Conservation (phyloP, 2,113 vertebrate genomes). For the Asarcornis scutulata region DNA sequence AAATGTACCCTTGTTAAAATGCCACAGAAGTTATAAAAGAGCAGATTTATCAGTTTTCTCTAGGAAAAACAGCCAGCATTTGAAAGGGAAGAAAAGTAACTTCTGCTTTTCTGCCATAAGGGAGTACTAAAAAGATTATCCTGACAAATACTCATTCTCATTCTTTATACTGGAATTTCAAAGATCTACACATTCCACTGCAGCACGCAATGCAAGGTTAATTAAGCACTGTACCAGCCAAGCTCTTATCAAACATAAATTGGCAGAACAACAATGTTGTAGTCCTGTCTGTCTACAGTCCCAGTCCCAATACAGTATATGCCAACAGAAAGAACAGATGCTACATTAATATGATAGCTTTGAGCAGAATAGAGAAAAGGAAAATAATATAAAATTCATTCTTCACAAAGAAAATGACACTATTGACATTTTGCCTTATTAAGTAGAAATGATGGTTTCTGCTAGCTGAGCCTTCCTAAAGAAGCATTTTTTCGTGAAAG, state of each 20-base stretch:
- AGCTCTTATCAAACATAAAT: not conserved
- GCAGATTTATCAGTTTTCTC: not conserved
- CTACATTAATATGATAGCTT: not conserved
- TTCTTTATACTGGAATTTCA: not conserved
- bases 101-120: not conserved
- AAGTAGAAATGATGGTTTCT: not conserved
- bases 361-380: not conserved
- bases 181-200: not conserved
- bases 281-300: not conserved
- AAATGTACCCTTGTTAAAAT: not conserved
- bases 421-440: conserved; percentile 1
- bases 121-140: not conserved
- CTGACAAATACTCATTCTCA: not conserved
- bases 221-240: not conserved
- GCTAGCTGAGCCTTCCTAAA: not conserved
- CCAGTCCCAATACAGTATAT: not conserved
- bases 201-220: not conserved
- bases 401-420: not conserved
- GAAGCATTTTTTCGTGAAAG: not conserved
- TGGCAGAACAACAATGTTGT: not conserved
- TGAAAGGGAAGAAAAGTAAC: rapidly evolving
- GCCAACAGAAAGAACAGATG: not conserved
- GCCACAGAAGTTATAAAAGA: not conserved
- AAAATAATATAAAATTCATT: not conserved
- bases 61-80: not conserved